Base-by-base conservation (phyloP, 2,888 invertebrate species). In the Rhodophaea formosa region DNA sequence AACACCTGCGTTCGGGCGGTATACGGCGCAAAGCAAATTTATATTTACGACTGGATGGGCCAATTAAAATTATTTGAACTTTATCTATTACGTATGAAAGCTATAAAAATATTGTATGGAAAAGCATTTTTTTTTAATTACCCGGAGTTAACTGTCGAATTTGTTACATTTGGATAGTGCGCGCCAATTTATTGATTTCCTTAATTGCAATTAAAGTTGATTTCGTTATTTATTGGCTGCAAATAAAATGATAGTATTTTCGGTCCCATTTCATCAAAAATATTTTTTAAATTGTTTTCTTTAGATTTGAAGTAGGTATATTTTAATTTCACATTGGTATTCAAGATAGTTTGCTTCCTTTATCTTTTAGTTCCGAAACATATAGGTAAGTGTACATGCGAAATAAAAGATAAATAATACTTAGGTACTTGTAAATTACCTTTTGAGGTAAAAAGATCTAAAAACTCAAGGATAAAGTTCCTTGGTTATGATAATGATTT, bases 1-100 rank as follows among this genome's bases (percentile, higher is more conserved):
- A 75, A 72, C 82, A 82, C 82, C 80, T 79, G 80, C 73, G 69
- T n/a, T 8, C 29, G 23, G 32, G 39, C 56, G 23, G 47, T 45
- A 44, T 46, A 35, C 47, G 59, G 57, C 59, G 58, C 51, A 43
- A 32, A 60, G 64, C 46, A 59, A 35, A 56, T 44, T 35, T 57
- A 39, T 56, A 47, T 47, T 56, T 56, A 47, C 17, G 16, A 47
- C 39, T 42, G 15, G 46, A 56, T 47, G 47, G 42, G 29, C 23
- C 43, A 17, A 56, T 49, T 43, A 49, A 42, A 49, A 47, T 49
- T 49, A 56, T 56, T 56, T 56, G 47, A 49, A 56, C 49, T 56
- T 49, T 55, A 55, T 46, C 54, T 55, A 46, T 42, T 56, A 56
- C 30, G n/a, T 47, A 56, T 43, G 23, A 42, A 30, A 29, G 56